Base-by-base conservation (phyloP, 2,797 vertebrate species). In the Gallinago stenura region DNA sequence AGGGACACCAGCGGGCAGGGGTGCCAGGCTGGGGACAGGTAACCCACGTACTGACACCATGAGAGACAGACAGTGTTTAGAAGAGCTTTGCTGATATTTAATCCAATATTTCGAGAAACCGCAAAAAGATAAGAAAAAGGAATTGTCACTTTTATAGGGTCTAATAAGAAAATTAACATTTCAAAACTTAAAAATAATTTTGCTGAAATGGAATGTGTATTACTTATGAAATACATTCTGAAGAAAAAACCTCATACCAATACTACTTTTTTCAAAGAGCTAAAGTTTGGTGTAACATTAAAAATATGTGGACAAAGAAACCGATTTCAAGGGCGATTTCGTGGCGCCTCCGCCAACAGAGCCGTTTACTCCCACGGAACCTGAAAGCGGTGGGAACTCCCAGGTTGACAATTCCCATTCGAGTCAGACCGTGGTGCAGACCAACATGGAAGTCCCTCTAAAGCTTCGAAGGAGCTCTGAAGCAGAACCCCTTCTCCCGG, bases 331-430 rank as follows among this genome's bases (percentile, higher is more conserved):
- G 33, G 3, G 37, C 0, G 2, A 50, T 9, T n/a, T 28, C 6
- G 48, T 12, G 30, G 65, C 45, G 61, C n/a, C 51, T 48, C 43
- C 0, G 3, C 25, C 62, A 37, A 16, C 33, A 57, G 45, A 85
- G 8, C 39, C 60, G 12, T 10, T 31, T 21, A 14, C 50, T 26
- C 26, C 51, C 28, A 24, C 9, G 43, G 41, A 26, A 39, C 48
- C 5, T 4, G 10, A 17, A 60, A 50, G 26, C 22, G 2, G 25
- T 0, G 14, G 12, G 21, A 26, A 58, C 13, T 4, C 15, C 9
- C 15, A 39, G 7, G 7, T 3, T 30, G 37, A 51, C 30, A 53
- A 58, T 6, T 25, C 66, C 72, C 16, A 4, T 12, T 25, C 2
- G 21, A 45, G n/a, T 16, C 56, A n/a, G 68, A 15, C 4, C 30